phyloP scores from a whole-genome alignment of 1,140 invertebrate species.

The Cyclina sinensis region DNA sequence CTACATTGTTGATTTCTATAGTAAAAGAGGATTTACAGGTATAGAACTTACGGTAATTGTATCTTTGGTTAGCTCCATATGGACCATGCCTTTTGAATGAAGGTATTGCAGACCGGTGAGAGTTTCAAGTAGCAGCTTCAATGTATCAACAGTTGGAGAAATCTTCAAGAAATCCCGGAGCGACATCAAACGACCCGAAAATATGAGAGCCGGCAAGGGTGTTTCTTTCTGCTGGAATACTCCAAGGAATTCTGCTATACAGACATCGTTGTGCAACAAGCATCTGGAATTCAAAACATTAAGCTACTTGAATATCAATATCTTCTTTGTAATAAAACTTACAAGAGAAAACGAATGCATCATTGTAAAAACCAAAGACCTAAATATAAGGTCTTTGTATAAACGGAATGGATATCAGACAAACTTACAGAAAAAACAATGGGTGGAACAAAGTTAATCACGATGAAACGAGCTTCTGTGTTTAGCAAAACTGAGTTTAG shows the following conservation, averaged over 20 bases:
- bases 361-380: too few relatives aligned
- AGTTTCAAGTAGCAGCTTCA: constrained; percentile 58
- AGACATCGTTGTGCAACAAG: constrained; percentile 49
- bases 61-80: constrained; percentile 58
- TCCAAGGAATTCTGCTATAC: constrained; percentile 58
- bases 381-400: too few relatives aligned
- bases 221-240: constrained; percentile 37
- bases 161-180: constrained; percentile 59
- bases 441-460: too few relatives aligned
- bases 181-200: constrained; percentile 69
- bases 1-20: too few relatives aligned
- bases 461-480: too few relatives aligned
- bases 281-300: constrained; percentile 13
- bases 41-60: constrained; percentile 51
- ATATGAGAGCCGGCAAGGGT: constrained; percentile 68
- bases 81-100: constrained; percentile 63
- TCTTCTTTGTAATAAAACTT: too few relatives aligned
- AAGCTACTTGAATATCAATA: too few relatives aligned
- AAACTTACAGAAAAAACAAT: too few relatives aligned
- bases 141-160: constrained; percentile 36
- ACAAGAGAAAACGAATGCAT: too few relatives aligned
- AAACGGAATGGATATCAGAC: too few relatives aligned
- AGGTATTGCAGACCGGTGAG: constrained; percentile 72
- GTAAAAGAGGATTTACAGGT: too few relatives aligned
- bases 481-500: too few relatives aligned